Evolutionary conservation across 2,888 invertebrate genomes (phyloP).

Genomic region (Euproctis similis): DNA sequence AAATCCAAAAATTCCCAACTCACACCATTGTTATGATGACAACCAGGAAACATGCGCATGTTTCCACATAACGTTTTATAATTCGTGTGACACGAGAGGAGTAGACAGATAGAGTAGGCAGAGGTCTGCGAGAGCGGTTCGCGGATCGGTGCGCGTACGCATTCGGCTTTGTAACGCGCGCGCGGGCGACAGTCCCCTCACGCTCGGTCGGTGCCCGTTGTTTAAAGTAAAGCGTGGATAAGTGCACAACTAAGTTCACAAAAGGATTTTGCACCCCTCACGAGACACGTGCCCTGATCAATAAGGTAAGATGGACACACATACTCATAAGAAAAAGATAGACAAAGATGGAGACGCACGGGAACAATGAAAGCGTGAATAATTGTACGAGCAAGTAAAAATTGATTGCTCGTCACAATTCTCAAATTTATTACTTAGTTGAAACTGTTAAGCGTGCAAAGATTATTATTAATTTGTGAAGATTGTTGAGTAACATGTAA

Average conservation of each 20-base stretch:
- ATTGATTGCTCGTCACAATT: too few species aligned
- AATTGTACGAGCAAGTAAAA: too few species aligned
- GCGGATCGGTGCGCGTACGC: constrained; percentile 25
- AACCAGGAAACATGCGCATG: constrained; percentile 13
- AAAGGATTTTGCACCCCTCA: constrained; percentile 19
- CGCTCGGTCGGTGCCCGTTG: constrained; percentile 33
- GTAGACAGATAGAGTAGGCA: too few species aligned
- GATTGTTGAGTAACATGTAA: too few species aligned
- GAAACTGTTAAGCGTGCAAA: too few species aligned
- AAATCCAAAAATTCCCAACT: not conserved
- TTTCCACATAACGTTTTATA: constrained; percentile 1
- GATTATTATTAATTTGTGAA: too few species aligned
- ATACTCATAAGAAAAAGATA: not conserved
- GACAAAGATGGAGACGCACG: too few species aligned
- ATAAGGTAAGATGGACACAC: constrained; percentile 11
- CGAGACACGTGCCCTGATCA: constrained; percentile 7
- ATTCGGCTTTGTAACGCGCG: constrained; percentile 43
- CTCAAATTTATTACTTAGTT: too few species aligned
- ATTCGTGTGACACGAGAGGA: constrained; percentile 16
- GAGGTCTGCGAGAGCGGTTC: constrained; percentile 19
- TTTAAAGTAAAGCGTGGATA: constrained; percentile 31
- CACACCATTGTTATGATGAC: constrained; percentile 9
- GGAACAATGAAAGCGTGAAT: not conserved
- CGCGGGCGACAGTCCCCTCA: constrained; percentile 39
- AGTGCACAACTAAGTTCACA: constrained; percentile 10